Conservation (phyloP, 1,140 invertebrate genomes). For the Psilanteris sp. region DNA sequence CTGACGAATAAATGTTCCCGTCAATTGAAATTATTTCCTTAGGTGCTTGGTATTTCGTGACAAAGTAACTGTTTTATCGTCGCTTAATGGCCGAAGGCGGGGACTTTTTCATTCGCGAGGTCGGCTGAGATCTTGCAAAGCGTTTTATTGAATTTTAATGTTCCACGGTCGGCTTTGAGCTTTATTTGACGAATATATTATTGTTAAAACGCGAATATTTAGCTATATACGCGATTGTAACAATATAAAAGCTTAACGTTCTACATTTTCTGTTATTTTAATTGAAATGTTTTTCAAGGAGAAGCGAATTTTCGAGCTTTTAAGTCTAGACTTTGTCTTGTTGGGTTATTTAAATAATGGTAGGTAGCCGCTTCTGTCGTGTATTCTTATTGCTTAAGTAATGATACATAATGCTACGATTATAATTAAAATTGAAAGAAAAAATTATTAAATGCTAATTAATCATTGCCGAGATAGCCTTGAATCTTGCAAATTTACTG, state of each 20-base stretch:
- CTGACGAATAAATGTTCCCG: slow-evolving; percentile 31
- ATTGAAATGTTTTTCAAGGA: background rate
- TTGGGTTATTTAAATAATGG: background rate
- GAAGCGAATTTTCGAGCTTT: background rate
- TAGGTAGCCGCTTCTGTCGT: background rate
- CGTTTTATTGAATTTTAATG: slow-evolving; percentile 54
- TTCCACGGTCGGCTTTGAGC: slow-evolving; percentile 18
- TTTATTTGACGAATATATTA: slow-evolving; percentile 25
- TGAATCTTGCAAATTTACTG: no score
- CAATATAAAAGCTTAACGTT: background rate
- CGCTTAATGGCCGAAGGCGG: slow-evolving; percentile 12
- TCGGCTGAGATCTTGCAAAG: background rate
- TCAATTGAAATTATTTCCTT: slow-evolving; percentile 40
- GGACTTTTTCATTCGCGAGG: slow-evolving; percentile 29
- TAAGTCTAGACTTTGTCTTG: background rate
- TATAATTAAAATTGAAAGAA: no score
- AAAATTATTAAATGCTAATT: no score
- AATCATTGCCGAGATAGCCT: no score
- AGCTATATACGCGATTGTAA: slow-evolving; percentile 3
- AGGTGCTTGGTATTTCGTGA: slow-evolving; percentile 9
- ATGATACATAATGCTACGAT: no score
- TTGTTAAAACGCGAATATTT: slow-evolving; percentile 21
- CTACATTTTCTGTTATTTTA: background rate
- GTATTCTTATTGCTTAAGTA: background rate
- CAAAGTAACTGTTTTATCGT: slow-evolving; percentile 37